These are phyloP conservation scores for Ramphastos sulfuratus DNA, from an alignment of 2,113 vertebrate genomes.

Conservation along the genomic window DNA sequence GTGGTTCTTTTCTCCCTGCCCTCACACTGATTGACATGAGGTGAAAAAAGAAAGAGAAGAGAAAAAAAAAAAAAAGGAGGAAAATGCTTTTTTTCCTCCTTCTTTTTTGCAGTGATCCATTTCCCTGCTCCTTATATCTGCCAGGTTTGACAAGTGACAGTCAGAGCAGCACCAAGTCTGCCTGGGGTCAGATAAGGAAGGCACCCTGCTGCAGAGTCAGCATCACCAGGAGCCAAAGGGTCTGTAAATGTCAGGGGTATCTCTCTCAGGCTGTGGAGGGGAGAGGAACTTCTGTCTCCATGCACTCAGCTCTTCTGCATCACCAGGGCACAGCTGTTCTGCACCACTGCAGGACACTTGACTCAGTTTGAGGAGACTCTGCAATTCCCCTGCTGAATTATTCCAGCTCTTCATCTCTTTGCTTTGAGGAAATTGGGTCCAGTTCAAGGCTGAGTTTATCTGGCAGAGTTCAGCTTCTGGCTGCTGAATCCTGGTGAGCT, in stretches of 20 bases:
- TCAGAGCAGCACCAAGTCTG: background rate
- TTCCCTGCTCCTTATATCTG: background rate
- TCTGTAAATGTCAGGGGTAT: background rate
- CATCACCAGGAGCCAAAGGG: background rate
- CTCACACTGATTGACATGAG: background rate
- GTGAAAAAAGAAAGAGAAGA: background rate
- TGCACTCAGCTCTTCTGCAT: background rate
- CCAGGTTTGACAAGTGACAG: background rate
- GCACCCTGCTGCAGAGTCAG: background rate
- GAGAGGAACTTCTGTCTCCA: background rate
- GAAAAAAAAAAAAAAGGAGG: too few relatives aligned
- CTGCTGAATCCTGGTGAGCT: background rate
- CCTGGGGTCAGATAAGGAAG: background rate
- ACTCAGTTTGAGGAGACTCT: background rate
- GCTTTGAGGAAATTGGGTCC: slow-evolving; percentile 26
- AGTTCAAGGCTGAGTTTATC: slow-evolving; percentile 2
- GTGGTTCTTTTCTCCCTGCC: background rate
- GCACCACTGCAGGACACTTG: too few relatives aligned
- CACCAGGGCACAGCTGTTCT: background rate
- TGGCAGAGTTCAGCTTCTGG: background rate
- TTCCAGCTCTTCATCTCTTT: slow-evolving; percentile 21
- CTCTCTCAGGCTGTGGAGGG: background rate
- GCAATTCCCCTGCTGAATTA: background rate
- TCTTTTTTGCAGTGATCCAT: background rate
- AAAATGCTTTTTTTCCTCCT: background rate